phyloP scores from a whole-genome alignment of 2,888 invertebrate genomes.

The Xestobium rufovillosum region DNA sequence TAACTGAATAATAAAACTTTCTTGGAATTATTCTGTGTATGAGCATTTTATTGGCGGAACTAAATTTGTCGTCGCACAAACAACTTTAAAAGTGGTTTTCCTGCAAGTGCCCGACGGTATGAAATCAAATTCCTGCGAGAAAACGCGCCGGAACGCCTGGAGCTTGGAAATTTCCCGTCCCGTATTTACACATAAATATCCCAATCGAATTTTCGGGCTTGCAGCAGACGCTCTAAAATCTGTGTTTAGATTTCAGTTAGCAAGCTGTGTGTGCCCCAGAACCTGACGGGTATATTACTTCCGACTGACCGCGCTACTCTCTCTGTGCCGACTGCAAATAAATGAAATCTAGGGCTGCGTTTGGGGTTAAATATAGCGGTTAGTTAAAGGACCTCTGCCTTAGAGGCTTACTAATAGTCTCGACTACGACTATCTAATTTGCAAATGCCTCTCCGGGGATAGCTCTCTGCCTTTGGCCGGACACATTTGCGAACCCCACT shows the following conservation, averaged over 20 bases:
- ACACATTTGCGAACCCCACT: too few species aligned
- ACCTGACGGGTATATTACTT: constrained; percentile 32
- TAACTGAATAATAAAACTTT: too few species aligned
- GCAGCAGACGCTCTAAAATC: constrained; percentile 24
- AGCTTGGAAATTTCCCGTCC: constrained; percentile 27
- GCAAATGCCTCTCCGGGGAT: too few species aligned
- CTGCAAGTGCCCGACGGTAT: not conserved
- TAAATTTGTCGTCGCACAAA: too few species aligned
- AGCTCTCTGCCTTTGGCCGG: too few species aligned
- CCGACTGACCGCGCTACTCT: constrained; percentile 33
- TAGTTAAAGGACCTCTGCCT: constrained; percentile 21
- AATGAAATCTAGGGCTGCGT: constrained; percentile 24
- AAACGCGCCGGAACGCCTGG: constrained; percentile 21
- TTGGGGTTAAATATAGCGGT: constrained; percentile 14
- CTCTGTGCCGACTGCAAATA: constrained; percentile 28
- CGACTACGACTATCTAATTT: too few species aligned
- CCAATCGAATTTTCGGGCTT: constrained; percentile 31
- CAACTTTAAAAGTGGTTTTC: not conserved
- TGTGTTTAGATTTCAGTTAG: constrained; percentile 31
- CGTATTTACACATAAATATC: constrained; percentile 34
- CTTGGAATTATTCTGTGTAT: too few species aligned
- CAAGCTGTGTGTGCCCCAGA: constrained; percentile 22
- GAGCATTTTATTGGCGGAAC: too few species aligned
- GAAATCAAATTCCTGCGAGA: constrained; percentile 7
- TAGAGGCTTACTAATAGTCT: constrained; percentile 21